Evolutionary conservation across 2,888 invertebrate species (phyloP), one percentile per base, ranked within the genome.

Genomic region (Oligia fasciuncula): DNA sequence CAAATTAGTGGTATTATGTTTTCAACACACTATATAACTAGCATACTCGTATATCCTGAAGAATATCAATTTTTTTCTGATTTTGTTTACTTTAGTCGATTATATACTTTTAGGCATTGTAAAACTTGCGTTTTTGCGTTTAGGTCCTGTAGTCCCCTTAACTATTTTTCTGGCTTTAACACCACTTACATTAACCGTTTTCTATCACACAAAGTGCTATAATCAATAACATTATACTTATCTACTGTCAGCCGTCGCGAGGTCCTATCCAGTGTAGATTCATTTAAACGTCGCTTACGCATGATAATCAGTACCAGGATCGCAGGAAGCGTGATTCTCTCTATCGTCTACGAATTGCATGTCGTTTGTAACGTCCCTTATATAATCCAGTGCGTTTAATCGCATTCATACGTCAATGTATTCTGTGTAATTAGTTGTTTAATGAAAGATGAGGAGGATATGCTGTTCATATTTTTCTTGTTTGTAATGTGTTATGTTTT

Each of bases 301-400:
- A 23, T 19, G 69, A 77, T 78, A 63, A 82, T 76, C 74, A 11
- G 69, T 35, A 54, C 11, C n/a, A 62, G 13, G 19, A 80, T 77
- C 70, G 49, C 49, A 84, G 69, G 75, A 70, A 80, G 73, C 75
- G 74, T 77, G 78, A 85, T 84, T 80, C 72, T 79, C 72, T 75
- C 43, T 46, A 72, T 63, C 54, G 23, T 49, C 54, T 77, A 71
- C 23, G 65, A 77, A 77, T 76, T 75, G 65, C 54, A 77, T 40
- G 54, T 84, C 73, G 49, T 80, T 79, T 76, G 40, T 46, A 77
- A 62, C n/a, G 5, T 60, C 23, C 51, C 17, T 79, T 79, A 76
- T 71, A 54, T 72, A 72, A 74, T 76, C 19, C 49, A 65, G 46
- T 35, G 35, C 70, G 4, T 49, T 65, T 86, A 76, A 78, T 86